Base-by-base conservation (phyloP, 1,140 invertebrate species). In the Dendrolimus kikuchii region DNA sequence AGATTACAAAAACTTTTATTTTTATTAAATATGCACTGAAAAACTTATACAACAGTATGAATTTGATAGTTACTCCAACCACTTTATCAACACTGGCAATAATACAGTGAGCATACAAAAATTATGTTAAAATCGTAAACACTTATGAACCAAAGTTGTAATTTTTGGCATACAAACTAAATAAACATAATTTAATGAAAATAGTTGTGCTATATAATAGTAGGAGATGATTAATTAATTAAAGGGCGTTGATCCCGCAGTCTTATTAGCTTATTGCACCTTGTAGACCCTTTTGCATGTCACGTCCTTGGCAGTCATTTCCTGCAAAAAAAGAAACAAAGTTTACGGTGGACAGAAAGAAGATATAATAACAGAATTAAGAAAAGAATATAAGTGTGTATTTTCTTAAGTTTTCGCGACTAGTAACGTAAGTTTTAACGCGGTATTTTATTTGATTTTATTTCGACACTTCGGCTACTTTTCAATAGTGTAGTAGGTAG, bases 261-360 rank as follows among this genome's bases (percentile, higher is more conserved):
- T 81, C 77, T 85, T 79, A 5, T 51, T 46, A 49, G 51, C 77
- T 83, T 90, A 89, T 63, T 89, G 87, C 49, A 85, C 72, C 78
- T 93, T 93, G 89, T 95, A 94, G 61, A 91, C 76, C 74, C 93
- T 89, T 62, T 92, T 94, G 86, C 91, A 93, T 51, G 91, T 91
- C 39, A 94, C 89, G 66, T 90, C 89, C 68, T 92, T 92, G 4
- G 92, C 90, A 55, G 91, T 92, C 88, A 93, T 90, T 10, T 90
- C 87, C 92, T 93, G 88, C 9, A 88, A 89, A n/a, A 55, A 55
- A 64, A 64, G 51, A 51, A 41, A 9, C 40, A 47, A 40, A 51
- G 38, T 48, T 9, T 9, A 37, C 36, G 5, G 7, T 23, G 23
- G 23, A 23, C 23, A 3, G 23, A 23, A 23, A 23, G 23, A 23